These are phyloP conservation scores for Argyresthia albistria DNA, from an alignment of 2,888 invertebrate species.

Conservation along the genomic window DNA sequence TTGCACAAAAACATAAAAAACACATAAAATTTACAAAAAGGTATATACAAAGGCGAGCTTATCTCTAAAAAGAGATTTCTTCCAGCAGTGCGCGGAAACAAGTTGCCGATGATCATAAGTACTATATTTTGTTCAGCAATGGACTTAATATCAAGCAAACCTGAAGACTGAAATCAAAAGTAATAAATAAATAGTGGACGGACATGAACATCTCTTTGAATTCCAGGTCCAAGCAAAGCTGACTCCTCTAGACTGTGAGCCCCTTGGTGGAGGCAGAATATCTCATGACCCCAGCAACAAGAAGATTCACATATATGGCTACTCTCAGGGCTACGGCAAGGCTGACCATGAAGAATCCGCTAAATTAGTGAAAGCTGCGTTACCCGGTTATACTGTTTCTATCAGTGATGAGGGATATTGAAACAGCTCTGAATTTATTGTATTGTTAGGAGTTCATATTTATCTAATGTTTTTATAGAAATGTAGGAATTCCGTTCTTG, in stretches of 20 bases:
- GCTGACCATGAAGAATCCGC: slow-evolving; percentile 90
- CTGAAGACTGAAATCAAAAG: neutral
- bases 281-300: slow-evolving; percentile 84
- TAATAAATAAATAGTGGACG: neutral
- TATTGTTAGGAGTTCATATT: too few relatives aligned
- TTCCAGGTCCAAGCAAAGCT: slow-evolving; percentile 51
- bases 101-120: too few relatives aligned
- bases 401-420: slow-evolving; percentile 91
- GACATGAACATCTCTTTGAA: slow-evolving; percentile 1
- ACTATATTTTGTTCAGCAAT: too few relatives aligned
- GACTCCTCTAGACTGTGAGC: slow-evolving; percentile 79
- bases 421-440: neutral
- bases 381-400: slow-evolving; percentile 82
- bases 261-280: slow-evolving; percentile 94
- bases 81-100: too few relatives aligned
- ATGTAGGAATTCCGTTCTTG: too few relatives aligned
- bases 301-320: slow-evolving; percentile 91
- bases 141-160: neutral
- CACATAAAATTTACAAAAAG: too few relatives aligned
- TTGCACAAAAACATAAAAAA: too few relatives aligned
- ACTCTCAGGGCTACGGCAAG: slow-evolving; percentile 92
- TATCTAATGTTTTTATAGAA: too few relatives aligned
- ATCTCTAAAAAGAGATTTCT: too few relatives aligned
- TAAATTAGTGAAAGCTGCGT: slow-evolving; percentile 80
- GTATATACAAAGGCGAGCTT: too few relatives aligned